Evolutionary conservation across 2,113 vertebrate species (phyloP).

Genomic region (Channa argus): DNA sequence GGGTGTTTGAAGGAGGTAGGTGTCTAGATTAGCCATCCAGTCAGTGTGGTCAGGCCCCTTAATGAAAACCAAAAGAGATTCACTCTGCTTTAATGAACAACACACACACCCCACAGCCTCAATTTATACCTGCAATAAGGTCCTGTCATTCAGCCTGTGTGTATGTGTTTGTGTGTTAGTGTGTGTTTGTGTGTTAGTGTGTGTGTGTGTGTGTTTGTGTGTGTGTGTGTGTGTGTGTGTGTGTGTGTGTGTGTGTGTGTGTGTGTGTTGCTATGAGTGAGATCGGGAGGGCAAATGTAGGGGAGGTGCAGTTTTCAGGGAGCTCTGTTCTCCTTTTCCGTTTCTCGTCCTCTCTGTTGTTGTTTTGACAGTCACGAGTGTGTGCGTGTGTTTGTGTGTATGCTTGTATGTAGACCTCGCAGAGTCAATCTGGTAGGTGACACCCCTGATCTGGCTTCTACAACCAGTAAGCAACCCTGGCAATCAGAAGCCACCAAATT

Average conservation of each 20-base stretch:
- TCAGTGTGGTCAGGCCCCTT: conserved; percentile 90
- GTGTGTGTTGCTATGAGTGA: too few relatives aligned
- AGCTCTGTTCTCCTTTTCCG: neutral
- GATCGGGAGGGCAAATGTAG: too few relatives aligned
- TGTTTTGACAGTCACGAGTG: neutral
- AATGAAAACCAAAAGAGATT: conserved; percentile 99
- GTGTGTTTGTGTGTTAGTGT: conserved; percentile 20
- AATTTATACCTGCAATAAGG: conserved; percentile 98
- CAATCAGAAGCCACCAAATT: conserved; percentile 72
- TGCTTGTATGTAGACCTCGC: conserved; percentile 19
- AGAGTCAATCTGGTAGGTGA: conserved; percentile 69
- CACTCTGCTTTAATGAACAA: conserved; percentile 98
- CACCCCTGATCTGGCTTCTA: conserved; percentile 65
- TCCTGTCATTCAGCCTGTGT: conserved; percentile 88
- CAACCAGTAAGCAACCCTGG: conserved; percentile 76
- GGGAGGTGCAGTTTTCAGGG: too few relatives aligned
- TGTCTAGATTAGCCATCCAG: conserved; percentile 94
- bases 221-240: too few relatives aligned
- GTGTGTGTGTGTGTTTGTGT: too few relatives aligned
- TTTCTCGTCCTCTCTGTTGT: neutral
- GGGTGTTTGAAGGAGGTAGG: conserved; percentile 47
- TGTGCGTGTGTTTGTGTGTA: conserved; percentile 7
- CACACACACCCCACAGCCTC: conserved; percentile 94
- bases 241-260: too few relatives aligned
- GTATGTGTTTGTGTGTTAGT: conserved; percentile 20